Evolutionary conservation across 2,797 vertebrate genomes (phyloP), one percentile per base, ranked within the genome.

Genomic region (Oreochromis grahami): DNA sequence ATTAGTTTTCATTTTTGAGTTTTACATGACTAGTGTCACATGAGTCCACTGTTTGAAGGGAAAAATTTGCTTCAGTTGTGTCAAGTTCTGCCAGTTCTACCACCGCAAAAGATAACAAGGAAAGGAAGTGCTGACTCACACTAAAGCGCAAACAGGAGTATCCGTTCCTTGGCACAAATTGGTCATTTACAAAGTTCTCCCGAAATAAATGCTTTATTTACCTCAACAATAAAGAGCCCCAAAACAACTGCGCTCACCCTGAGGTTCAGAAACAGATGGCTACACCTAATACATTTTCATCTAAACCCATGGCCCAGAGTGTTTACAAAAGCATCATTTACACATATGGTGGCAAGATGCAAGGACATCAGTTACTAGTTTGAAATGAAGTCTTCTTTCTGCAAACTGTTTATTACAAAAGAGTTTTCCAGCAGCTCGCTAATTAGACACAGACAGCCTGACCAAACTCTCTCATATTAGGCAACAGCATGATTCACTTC

Each of bases 281-380:
- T 83, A 56, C 76, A 85, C 50, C 56, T 55, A 82, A 63, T 81
- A 84, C 72, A 78, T 85, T 91, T 88, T 80, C 72, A 80, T 65
- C 48, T n/a, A 63, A 63, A 65, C 58, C 14, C 76, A 85, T 88
- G 84, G 80, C 76, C 79, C 65, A 34, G 50, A 77, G 5, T 78
- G 83, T 93, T 90, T 91, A 85, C 60, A 60, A 84, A 88, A 76
- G 86, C 45, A 51, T 76, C 63, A 78, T 87, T 90, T 84, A 78
- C 83, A 88, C 93, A 94, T 87, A 82, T 93, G 91, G 91, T 79
- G 77, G 58, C 85, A 88, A 88, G 94, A 86, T 90, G 85, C 80
- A 81, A 87, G 85, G 48, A 88, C 83, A 86, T 77, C 52, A 77
- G 83, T 88, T 74, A 81, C 45, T 53, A 70, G 77, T 84, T 80